Conservation (phyloP, 1,140 invertebrate species). For the Papilio polyxenes region DNA sequence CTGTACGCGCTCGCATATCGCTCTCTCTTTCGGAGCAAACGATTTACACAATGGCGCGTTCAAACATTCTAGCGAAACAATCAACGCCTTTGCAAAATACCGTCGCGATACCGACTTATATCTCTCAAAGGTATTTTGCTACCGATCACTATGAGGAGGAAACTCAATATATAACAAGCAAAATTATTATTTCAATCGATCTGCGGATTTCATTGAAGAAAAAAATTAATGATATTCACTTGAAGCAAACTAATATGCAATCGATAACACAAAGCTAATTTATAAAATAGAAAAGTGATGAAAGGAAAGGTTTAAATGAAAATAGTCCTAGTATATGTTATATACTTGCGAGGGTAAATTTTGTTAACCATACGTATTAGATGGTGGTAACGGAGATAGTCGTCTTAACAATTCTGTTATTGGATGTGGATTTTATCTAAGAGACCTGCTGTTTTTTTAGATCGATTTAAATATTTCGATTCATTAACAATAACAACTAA, state of each 20-base stretch:
- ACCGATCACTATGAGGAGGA: constrained; percentile 8
- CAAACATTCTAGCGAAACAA: constrained; percentile 40
- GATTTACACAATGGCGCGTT: constrained; percentile 48
- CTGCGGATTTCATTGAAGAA: neutral
- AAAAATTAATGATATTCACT: neutral
- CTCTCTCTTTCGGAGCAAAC: constrained; percentile 67
- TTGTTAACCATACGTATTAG: neutral
- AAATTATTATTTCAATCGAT: constrained; percentile 2
- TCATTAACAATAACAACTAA: neutral
- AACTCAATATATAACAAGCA: constrained; percentile 22
- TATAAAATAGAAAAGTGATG: neutral
- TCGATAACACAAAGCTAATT: neutral
- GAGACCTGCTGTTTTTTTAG: neutral
- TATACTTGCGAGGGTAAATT: neutral
- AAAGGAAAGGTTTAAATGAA: neutral
- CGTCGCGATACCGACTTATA: constrained; percentile 19
- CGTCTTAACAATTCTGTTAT: neutral
- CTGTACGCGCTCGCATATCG: constrained; percentile 58
- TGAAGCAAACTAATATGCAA: neutral
- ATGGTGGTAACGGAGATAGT: neutral
- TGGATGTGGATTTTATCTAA: neutral
- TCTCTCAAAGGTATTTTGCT: constrained; percentile 14
- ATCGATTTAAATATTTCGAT: neutral
- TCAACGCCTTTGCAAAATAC: constrained; percentile 34
- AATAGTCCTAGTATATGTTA: neutral